phyloP scores from a whole-genome alignment of 1,140 invertebrate genomes.

The Conus betulinus region DNA sequence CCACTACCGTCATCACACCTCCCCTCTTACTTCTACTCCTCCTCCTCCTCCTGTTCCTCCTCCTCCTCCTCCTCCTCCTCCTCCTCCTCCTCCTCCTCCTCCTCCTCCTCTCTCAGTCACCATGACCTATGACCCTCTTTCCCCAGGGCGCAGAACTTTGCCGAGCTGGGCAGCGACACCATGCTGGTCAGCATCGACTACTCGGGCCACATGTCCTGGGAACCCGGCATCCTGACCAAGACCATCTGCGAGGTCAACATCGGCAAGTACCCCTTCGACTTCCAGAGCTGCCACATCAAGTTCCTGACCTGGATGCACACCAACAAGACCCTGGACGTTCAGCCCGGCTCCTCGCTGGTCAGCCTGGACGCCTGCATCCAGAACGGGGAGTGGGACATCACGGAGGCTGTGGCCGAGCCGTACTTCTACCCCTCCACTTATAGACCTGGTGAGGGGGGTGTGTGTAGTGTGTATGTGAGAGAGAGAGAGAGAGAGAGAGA shows the following conservation, averaged over 20 bases:
- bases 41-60: no score
- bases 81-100: no score
- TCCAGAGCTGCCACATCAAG: conserved; percentile 67
- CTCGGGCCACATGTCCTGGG: conserved; percentile 64
- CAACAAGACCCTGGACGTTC: conserved; percentile 57
- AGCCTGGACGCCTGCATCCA: conserved; percentile 51
- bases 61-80: no score
- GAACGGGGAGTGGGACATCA: conserved; percentile 66
- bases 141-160: conserved; percentile 64
- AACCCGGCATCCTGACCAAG: conserved; percentile 64
- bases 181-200: conserved; percentile 63
- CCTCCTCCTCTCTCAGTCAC: no score
- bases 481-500: no score
- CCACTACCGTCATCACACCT: no score
- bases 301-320: conserved; percentile 76
- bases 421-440: conserved; percentile 58
- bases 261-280: conserved; percentile 66
- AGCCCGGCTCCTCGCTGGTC: conserved; percentile 41
- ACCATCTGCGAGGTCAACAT: conserved; percentile 67
- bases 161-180: conserved; percentile 62
- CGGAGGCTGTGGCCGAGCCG: conserved; percentile 45
- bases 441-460: conserved; percentile 38
- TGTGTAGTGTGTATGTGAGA: background rate
- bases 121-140: no score
- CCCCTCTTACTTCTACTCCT: no score